A percentile compares a stretch with the other conserved stretches of the same genome.
phyloP scores from a whole-genome alignment of 2,888 invertebrate species.

The Diadegma fenestrale region DNA sequence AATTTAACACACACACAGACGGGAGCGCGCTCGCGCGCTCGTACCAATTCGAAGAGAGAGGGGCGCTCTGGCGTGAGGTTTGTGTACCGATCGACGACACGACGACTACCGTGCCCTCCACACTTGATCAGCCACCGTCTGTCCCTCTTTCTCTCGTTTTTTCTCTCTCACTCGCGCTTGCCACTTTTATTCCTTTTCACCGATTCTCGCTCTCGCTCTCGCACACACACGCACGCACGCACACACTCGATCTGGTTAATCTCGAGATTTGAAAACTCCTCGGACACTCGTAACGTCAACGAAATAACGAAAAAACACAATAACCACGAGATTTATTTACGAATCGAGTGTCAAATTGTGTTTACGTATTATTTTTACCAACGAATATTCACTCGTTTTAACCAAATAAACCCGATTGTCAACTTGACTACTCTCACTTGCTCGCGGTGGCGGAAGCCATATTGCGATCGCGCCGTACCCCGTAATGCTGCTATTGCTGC shows the following conservation, averaged over 20 bases:
- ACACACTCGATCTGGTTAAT: constrained; percentile 54
- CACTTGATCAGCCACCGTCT: constrained; percentile 63
- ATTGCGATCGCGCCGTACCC: constrained; percentile 80
- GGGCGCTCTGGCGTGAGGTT: constrained; percentile 66
- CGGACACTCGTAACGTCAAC: constrained; percentile 2
- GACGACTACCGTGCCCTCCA: constrained; percentile 67
- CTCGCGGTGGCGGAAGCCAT: constrained; percentile 84
- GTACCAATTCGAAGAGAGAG: constrained; percentile 21
- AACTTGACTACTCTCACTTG: constrained; percentile 81
- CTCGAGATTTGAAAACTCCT: constrained; percentile 60
- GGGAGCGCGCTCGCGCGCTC: neutral
- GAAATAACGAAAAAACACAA: constrained; percentile 15
- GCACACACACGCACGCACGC: constrained; percentile 23
- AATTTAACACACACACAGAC: neutral
- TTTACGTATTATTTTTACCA: constrained; percentile 9
- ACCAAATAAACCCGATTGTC: constrained; percentile 72
- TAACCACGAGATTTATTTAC: neutral
- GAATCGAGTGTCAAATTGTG: constrained; percentile 20
- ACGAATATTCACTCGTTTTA: constrained; percentile 70
- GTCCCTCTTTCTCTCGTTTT: constrained; percentile 30
- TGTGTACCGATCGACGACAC: constrained; percentile 71
- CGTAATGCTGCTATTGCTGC: too few species aligned
- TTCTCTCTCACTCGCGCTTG: constrained; percentile 17
- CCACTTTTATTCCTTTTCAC: constrained; percentile 36
- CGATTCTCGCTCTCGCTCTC: constrained; percentile 34